phyloP scores from a whole-genome alignment of 2,888 invertebrate genomes.

The Isotomurus palustris region DNA sequence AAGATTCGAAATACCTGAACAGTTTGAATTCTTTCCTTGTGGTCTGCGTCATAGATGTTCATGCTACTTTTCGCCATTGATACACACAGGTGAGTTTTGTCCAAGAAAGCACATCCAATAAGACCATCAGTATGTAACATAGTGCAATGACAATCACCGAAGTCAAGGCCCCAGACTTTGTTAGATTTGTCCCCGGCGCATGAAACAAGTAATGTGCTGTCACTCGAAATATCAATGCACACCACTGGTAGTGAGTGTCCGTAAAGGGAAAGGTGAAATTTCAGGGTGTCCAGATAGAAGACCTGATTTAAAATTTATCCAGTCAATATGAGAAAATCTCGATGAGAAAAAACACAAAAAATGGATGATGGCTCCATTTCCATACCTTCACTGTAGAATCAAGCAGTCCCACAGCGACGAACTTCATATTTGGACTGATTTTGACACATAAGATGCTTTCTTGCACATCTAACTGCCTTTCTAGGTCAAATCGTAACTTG shows the following conservation, averaged over 20 bases:
- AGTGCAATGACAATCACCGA: constrained; percentile 95
- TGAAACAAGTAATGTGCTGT: constrained; percentile 79
- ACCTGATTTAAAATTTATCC: constrained; percentile 15
- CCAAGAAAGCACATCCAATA: constrained; percentile 81
- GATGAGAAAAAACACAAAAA: background rate
- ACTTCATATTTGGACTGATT: constrained; percentile 78
- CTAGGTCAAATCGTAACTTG: constrained; percentile 38
- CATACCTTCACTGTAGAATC: constrained; percentile 87
- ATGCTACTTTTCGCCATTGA: constrained; percentile 90
- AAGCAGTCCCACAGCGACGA: constrained; percentile 81
- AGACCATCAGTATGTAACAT: constrained; percentile 94
- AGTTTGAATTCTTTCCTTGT: constrained; percentile 82
- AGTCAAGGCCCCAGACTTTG: constrained; percentile 98
- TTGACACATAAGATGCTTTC: constrained; percentile 79
- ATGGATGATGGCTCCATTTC: background rate
- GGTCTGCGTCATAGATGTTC: constrained; percentile 96
- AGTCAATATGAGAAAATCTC: background rate
- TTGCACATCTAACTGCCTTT: constrained; percentile 64
- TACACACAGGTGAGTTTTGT: constrained; percentile 88
- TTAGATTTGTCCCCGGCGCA: constrained; percentile 94
- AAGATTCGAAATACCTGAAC: constrained; percentile 60
- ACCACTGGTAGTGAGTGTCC: constrained; percentile 93
- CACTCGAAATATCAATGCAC: constrained; percentile 87
- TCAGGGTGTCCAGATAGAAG: constrained; percentile 41
- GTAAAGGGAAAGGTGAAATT: constrained; percentile 67